Evolutionary conservation across 2,888 invertebrate species (phyloP).

Genomic region (Tipula helvola): DNA sequence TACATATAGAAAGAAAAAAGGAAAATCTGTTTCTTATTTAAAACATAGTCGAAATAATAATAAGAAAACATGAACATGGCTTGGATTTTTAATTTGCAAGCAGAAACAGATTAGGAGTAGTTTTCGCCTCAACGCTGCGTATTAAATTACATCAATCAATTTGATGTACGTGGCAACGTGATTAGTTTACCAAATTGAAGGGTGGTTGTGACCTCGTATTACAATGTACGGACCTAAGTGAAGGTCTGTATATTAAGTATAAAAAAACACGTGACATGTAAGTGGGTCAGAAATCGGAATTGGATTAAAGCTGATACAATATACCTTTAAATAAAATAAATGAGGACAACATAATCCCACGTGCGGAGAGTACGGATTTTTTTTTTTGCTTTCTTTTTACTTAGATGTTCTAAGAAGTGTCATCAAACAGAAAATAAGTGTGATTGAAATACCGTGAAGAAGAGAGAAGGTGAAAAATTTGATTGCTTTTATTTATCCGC

Average conservation of each 20-base stretch:
- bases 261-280: not conserved
- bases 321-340: not conserved
- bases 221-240: not conserved
- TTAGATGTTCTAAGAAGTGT: not conserved
- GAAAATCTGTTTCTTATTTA: not conserved
- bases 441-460: not conserved
- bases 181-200: not conserved
- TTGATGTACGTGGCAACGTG: not conserved
- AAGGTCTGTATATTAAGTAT: too few relatives aligned
- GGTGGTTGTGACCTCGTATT: not conserved
- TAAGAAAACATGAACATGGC: not conserved
- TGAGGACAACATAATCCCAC: not conserved
- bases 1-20: not conserved
- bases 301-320: not conserved
- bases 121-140: not conserved
- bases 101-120: not conserved
- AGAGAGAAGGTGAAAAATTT: not conserved
- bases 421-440: not conserved
- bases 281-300: not conserved
- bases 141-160: not conserved
- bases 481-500: not conserved
- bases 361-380: not conserved
- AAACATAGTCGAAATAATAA: not conserved
- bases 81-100: not conserved
- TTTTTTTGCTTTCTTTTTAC: not conserved